These are phyloP conservation scores for Heterotilapia buettikoferi DNA, from an alignment of 2,113 vertebrate species.

Conservation along the genomic window DNA sequence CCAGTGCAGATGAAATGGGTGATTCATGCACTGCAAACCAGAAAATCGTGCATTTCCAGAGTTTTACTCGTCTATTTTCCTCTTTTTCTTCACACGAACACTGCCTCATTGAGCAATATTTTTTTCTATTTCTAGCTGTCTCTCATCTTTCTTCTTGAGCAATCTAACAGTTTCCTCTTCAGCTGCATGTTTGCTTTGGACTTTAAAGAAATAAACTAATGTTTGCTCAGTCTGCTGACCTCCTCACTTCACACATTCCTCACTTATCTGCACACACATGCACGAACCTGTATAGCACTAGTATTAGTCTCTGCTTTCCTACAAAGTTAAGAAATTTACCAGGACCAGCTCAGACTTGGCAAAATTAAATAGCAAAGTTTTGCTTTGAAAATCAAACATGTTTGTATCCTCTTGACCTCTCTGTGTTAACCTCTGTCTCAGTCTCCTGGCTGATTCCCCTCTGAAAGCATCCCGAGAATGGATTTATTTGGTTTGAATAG, in stretches of 20 bases:
- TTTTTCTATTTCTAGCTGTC: not conserved
- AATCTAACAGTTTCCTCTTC: conserved; percentile 15
- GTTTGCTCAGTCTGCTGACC: conserved; percentile 30
- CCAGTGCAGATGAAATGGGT: not conserved
- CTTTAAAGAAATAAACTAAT: not conserved
- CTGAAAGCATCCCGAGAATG: not conserved
- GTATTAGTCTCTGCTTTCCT: not conserved
- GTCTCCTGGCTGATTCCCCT: not conserved
- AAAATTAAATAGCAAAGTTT: not conserved
- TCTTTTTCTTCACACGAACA: not conserved
- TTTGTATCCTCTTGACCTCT: not conserved
- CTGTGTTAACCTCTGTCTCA: no score
- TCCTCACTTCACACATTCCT: not conserved
- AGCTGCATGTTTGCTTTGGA: not conserved
- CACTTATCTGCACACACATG: not conserved
- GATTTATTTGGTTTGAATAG: not conserved
- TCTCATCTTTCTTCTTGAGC: not conserved
- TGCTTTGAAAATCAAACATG: not conserved
- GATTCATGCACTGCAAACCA: not conserved
- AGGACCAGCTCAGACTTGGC: not conserved
- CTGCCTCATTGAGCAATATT: not conserved
- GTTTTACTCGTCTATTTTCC: not conserved
- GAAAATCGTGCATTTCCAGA: not conserved
- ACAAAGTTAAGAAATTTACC: not conserved
- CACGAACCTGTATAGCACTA: not conserved